A percentile compares a stretch with the other conserved stretches of the same genome.
Conservation (phyloP, 2,888 invertebrate genomes). For the Nephrotoma guestfalica region DNA sequence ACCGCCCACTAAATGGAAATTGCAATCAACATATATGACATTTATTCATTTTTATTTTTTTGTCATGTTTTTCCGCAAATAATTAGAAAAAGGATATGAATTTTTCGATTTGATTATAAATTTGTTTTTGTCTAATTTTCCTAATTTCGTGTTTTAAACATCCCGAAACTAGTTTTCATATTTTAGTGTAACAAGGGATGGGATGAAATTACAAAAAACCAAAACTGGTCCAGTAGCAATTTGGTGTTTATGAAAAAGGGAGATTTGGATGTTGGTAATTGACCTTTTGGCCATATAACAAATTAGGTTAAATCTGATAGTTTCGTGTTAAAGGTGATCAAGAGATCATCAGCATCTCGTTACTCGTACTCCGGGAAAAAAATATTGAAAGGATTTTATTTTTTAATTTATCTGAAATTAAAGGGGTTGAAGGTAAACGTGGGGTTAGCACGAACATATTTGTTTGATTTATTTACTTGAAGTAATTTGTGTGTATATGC, state of each 20-base stretch:
- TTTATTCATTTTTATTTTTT: background rate
- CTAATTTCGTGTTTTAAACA: background rate
- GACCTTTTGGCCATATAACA: background rate
- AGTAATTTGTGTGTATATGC: background rate
- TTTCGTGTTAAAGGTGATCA: background rate
- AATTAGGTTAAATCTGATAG: background rate
- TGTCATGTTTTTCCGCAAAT: background rate
- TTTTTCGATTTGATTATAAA: background rate
- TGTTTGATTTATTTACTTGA: background rate
- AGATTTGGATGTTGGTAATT: background rate
- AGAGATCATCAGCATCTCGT: background rate
- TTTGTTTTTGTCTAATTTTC: background rate
- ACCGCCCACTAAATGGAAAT: background rate
- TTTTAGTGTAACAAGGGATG: background rate
- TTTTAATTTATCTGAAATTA: background rate
- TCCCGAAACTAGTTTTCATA: background rate
- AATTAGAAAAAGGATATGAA: background rate
- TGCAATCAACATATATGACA: background rate
- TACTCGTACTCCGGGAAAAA: background rate
- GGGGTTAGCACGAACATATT: background rate
- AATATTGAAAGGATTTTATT: background rate
- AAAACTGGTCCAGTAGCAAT: background rate
- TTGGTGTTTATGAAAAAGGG: background rate
- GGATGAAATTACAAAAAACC: background rate
- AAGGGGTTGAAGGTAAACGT: background rate